Conservation (phyloP, 2,113 vertebrate genomes). For the Delphinapterus leucas region DNA sequence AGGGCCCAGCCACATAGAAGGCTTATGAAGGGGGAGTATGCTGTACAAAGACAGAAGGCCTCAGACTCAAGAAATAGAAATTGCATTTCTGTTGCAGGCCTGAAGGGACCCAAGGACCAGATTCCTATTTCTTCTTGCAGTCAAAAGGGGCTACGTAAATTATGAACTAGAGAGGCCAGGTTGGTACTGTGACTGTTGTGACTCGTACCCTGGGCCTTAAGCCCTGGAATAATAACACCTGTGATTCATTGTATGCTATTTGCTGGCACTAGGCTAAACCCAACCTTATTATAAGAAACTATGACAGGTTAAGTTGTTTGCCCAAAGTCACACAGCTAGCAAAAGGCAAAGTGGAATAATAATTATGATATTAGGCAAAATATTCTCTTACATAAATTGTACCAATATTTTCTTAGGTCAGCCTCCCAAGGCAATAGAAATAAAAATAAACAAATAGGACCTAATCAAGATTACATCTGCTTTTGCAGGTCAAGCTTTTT, state of each 20-base stretch:
- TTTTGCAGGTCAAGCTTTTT: no score
- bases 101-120: background rate
- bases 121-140: background rate
- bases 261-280: background rate
- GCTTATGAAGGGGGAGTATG: background rate
- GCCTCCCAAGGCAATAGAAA: background rate
- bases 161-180: background rate
- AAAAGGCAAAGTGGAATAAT: slow-evolving; percentile 7
- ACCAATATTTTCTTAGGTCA: background rate
- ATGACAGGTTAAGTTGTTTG: background rate
- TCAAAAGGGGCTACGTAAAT: background rate
- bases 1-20: background rate
- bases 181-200: background rate
- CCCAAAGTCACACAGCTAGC: background rate
- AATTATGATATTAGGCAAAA: background rate
- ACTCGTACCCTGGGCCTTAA: background rate
- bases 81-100: background rate
- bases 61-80: background rate
- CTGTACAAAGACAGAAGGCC: background rate
- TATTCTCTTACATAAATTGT: background rate
- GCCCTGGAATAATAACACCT: background rate
- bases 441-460: background rate
- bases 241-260: background rate
- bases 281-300: background rate
- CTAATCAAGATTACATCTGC: background rate